Percentiles rank a stretch among this genome's conserved stretches.
These are phyloP conservation scores for Eugnorisma glareosa DNA, from an alignment of 2,888 invertebrate genomes.

Conservation along the genomic window DNA sequence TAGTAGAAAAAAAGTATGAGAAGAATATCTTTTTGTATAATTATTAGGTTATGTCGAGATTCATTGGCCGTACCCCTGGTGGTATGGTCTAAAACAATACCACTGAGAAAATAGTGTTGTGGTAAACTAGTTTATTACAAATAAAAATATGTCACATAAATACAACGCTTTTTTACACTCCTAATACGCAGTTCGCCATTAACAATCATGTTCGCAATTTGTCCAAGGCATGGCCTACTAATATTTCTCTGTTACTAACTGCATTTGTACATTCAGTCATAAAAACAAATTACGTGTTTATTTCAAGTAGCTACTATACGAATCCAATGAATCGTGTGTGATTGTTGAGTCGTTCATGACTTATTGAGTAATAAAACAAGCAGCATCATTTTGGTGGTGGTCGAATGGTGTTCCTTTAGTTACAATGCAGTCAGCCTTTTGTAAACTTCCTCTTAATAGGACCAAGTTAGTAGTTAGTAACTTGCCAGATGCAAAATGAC, in stretches of 20 bases:
- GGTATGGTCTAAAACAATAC: too few relatives aligned
- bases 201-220: too few relatives aligned
- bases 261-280: too few relatives aligned
- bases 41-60: too few relatives aligned
- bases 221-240: too few relatives aligned
- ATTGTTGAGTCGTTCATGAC: not conserved
- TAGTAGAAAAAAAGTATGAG: not conserved
- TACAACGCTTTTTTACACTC: too few relatives aligned
- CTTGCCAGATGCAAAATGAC: not conserved
- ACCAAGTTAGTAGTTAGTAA: not conserved
- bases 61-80: too few relatives aligned
- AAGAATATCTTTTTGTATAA: not conserved
- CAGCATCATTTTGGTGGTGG: not conserved
- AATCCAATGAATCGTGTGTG: not conserved
- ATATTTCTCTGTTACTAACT: too few relatives aligned
- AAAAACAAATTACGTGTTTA: not conserved
- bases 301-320: not conserved
- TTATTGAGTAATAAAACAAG: not conserved
- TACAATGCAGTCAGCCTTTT: not conserved
- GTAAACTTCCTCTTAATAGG: not conserved
- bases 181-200: too few relatives aligned
- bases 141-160: too few relatives aligned
- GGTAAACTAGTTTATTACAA: too few relatives aligned
- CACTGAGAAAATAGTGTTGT: too few relatives aligned
- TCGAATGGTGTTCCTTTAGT: not conserved